phyloP scores from a whole-genome alignment of 2,113 vertebrate genomes.

The Poeciliopsis turrubarensis region DNA sequence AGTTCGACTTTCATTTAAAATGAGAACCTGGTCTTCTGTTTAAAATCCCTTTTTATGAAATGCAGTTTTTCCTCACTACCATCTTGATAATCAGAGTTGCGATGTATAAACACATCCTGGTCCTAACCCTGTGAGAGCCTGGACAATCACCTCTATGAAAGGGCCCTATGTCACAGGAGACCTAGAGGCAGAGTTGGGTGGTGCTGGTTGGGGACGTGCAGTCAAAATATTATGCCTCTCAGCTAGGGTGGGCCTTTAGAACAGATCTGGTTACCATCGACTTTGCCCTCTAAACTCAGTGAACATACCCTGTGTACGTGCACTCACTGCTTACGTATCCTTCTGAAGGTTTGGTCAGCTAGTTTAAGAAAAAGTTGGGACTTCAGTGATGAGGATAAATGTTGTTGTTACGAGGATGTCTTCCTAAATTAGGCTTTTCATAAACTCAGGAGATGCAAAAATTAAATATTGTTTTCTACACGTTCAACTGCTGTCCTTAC shows the following conservation, averaged over 20 bases:
- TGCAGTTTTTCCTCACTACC: conserved; percentile 3
- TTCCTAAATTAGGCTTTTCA: not conserved
- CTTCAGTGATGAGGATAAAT: not conserved
- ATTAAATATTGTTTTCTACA: not conserved
- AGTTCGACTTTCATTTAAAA: not conserved
- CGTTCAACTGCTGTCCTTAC: not conserved
- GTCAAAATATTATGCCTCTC: conserved; percentile 79
- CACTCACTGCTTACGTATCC: conserved; percentile 22
- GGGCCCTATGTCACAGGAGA: conserved; percentile 45
- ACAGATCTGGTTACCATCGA: conserved; percentile 60
- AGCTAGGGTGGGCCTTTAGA: conserved; percentile 71
- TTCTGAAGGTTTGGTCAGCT: conserved; percentile 1
- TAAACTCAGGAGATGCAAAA: not conserved
- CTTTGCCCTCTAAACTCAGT: conserved; percentile 43
- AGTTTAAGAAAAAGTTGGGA: not conserved
- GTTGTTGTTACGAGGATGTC: not conserved
- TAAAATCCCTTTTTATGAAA: not conserved
- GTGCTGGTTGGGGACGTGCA: conserved; percentile 57
- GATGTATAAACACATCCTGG: conserved; percentile 29
- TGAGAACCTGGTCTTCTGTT: not conserved
- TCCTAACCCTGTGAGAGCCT: conserved; percentile 25
- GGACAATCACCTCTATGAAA: conserved; percentile 60
- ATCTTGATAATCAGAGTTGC: conserved; percentile 16
- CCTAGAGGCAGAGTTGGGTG: conserved; percentile 59
- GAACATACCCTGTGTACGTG: conserved; percentile 45